Percentiles rank a stretch among this genome's conserved stretches.
These are phyloP conservation scores for Gallinago solitaria DNA, from an alignment of 2,797 vertebrate species.

Conservation along the genomic window DNA sequence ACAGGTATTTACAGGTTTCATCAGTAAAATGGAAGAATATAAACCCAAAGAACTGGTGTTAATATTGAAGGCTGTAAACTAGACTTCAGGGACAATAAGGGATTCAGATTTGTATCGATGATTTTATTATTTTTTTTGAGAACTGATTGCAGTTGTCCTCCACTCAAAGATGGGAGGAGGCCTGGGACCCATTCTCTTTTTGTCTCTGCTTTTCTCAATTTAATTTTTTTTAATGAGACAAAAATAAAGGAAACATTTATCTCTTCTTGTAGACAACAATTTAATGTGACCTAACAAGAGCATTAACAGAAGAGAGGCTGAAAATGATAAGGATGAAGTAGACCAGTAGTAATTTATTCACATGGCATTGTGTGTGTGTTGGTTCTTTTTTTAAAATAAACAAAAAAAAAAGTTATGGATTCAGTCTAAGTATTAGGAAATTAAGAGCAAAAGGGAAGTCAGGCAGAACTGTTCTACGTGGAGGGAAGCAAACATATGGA, in stretches of 20 bases:
- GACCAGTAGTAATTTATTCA: not conserved
- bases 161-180: not conserved
- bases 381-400: not conserved
- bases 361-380: not conserved
- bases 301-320: not conserved
- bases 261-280: not conserved
- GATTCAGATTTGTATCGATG: not conserved
- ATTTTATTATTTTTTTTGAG: not conserved
- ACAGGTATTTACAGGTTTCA: not conserved
- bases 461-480: not conserved
- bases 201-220: not conserved
- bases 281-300: not conserved
- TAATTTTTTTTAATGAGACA: not conserved
- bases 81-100: not conserved
- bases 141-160: not conserved
- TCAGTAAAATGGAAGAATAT: not conserved
- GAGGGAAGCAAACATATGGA: conserved; percentile 26
- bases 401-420: not conserved
- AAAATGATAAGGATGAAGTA: not conserved
- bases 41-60: not conserved
- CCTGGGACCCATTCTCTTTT: not conserved
- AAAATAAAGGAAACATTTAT: not conserved
- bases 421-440: conserved; percentile 36
- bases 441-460: not conserved
- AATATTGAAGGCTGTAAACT: not conserved